Percentiles rank a stretch among this genome's conserved stretches.
Conservation (phyloP, 2,888 invertebrate genomes). For the Uropetala carovei region DNA sequence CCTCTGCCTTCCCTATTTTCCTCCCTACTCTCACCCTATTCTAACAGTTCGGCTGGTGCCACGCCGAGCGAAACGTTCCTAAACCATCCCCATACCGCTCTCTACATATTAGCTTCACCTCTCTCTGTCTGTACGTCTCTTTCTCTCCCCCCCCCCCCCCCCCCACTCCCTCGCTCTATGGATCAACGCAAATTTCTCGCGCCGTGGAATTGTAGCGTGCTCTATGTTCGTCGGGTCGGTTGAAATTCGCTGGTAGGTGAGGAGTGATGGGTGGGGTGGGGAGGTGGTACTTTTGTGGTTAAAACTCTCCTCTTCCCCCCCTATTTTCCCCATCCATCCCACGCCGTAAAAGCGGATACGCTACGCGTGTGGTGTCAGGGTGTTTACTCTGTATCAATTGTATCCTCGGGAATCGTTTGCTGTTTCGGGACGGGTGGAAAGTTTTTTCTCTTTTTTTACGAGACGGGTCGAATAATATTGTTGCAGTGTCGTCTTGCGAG, state of each 20-base stretch:
- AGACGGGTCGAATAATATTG: neutral
- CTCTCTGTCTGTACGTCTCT: neutral
- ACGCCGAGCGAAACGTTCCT: neutral
- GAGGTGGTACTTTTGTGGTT: neutral
- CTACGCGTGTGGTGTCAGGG: neutral
- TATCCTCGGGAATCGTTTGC: neutral
- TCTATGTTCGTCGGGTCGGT: neutral
- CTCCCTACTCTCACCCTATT: neutral
- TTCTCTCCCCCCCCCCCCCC: neutral
- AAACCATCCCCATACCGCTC: neutral
- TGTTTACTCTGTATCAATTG: neutral
- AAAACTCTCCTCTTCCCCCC: neutral
- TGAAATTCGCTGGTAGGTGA: neutral
- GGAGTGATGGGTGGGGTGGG: neutral
- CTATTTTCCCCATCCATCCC: neutral
- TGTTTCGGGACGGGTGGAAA: neutral
- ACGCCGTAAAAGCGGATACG: neutral
- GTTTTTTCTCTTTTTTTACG: neutral
- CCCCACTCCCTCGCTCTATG: neutral
- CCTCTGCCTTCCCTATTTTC: neutral
- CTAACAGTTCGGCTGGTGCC: neutral
- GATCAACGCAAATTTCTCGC: conserved; percentile 4
- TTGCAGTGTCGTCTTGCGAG: neutral
- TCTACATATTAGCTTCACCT: neutral
- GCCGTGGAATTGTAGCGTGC: conserved; percentile 6